A percentile compares a stretch with the other conserved stretches of the same genome.
Conservation (phyloP, 2,113 vertebrate genomes). For the Sarotherodon lohbergeri region DNA sequence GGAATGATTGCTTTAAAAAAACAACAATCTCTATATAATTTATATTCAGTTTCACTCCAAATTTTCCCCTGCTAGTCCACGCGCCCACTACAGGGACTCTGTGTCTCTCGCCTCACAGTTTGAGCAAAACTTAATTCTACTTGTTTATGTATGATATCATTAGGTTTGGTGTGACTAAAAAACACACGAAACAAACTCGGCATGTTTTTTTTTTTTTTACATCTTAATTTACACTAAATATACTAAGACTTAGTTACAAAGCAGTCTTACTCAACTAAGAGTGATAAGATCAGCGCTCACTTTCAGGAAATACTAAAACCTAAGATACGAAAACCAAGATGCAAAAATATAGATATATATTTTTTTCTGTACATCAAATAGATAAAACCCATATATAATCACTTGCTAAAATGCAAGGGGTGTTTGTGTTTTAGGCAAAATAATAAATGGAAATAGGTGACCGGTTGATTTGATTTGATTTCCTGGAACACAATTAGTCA, state of each 20-base stretch:
- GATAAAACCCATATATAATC: not conserved
- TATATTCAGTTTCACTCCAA: not conserved
- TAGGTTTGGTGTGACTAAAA: not conserved
- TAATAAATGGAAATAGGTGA: not conserved
- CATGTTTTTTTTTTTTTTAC: not conserved
- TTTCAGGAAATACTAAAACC: not conserved
- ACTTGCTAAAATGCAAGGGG: not conserved
- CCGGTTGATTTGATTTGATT: not conserved
- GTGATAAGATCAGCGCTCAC: not conserved
- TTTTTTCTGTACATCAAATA: not conserved
- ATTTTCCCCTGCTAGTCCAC: not conserved
- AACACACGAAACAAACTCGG: not conserved
- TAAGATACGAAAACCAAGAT: not conserved
- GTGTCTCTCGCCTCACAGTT: not conserved
- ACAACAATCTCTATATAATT: not conserved
- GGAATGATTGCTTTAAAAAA: not conserved
- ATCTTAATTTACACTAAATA: not conserved
- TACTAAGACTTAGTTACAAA: not conserved
- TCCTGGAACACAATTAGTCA: not conserved
- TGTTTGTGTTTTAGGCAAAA: not conserved
- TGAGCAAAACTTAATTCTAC: not conserved
- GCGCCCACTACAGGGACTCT: not conserved
- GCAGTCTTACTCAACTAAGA: not conserved
- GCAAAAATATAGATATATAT: not conserved
- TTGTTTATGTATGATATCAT: not conserved